Evolutionary conservation across 1,140 invertebrate species (phyloP), one percentile per base, ranked within the genome.

Genomic region (Mya arenaria): DNA sequence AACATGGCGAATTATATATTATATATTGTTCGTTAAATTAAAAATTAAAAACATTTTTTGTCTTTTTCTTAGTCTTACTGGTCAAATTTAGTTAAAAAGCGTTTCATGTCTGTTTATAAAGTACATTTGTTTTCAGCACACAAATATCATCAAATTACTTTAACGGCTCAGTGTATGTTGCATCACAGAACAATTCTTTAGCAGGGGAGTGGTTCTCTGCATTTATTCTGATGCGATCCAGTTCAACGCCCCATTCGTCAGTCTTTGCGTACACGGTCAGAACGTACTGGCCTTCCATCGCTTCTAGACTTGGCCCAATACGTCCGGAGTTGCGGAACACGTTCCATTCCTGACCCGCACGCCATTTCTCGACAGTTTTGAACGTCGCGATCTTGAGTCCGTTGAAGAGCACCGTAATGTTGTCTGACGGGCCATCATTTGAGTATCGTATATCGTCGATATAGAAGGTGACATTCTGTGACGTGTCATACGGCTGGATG

Each of bases 201-300:
- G 28, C 44, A 0, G 60, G 73, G 25, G 62, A 28, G 25, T 75
- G 73, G 30, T 75, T 75, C 65, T 75, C 73, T 2, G 60, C 56
- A 23, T 75, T 75, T 2, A 75, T 48, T 48, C 55, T 52, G 23
- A 75, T 75, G 44, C 73, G 41, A 30, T 75, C 73, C 25, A 75
- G 39, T 75, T 75, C 73, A 44, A 75, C 60, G 37, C 73, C 73
- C 73, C 73, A 75, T 41, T 63, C 37, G 55, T 75, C 73, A 6
- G 73, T 75, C 25, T 62, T 44, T 15, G 65, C 60, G 25, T 75
- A 28, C 4, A 75, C n/a, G 1, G 32, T 58, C 23, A 75, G 30
- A 23, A 34, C 19, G 39, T 75, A 75, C 13, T 75, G 19, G n/a
- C 73, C 73, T 48, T 75, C 48, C 23, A 41, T 23, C 6, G 65